A percentile compares a stretch with the other conserved stretches of the same genome.
Evolutionary conservation across 2,888 invertebrate species (phyloP).

Genomic region (Beris chalybata): DNA sequence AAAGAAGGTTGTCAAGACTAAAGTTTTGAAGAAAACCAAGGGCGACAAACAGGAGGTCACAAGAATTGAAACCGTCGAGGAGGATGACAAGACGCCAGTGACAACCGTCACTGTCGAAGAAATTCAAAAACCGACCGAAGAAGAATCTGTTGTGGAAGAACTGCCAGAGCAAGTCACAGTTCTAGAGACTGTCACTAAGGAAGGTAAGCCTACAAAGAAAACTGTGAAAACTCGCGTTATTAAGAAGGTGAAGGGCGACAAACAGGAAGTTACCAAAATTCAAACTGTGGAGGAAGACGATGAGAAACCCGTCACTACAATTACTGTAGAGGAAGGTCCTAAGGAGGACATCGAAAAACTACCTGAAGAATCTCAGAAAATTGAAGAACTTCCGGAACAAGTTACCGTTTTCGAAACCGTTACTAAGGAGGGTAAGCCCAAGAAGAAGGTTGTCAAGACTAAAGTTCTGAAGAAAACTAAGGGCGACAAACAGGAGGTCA

Average conservation of each 20-base stretch:
- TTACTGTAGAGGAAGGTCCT: constrained; percentile 44
- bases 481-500: constrained; percentile 52
- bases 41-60: constrained; percentile 50
- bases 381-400: constrained; percentile 52
- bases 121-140: constrained; percentile 39
- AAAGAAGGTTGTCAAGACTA: constrained; percentile 45
- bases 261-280: constrained; percentile 45
- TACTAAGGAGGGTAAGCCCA: constrained; percentile 47
- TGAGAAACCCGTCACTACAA: constrained; percentile 34
- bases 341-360: constrained; percentile 41
- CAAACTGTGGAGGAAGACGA: constrained; percentile 45
- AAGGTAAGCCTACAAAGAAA: constrained; percentile 45
- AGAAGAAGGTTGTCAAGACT: constrained; percentile 45
- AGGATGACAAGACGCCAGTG: constrained; percentile 49
- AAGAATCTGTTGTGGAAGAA: constrained; percentile 44
- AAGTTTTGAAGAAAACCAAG: constrained; percentile 50
- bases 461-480: constrained; percentile 49
- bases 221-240: constrained; percentile 48
- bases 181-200: constrained; percentile 38
- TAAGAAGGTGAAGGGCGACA: constrained; percentile 50
- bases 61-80: constrained; percentile 53
- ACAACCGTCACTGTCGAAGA: constrained; percentile 44
- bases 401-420: constrained; percentile 46
- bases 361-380: constrained; percentile 25
- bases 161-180: constrained; percentile 46